phyloP scores from a whole-genome alignment of 2,113 vertebrate species.

The Eurystomus gularis region DNA sequence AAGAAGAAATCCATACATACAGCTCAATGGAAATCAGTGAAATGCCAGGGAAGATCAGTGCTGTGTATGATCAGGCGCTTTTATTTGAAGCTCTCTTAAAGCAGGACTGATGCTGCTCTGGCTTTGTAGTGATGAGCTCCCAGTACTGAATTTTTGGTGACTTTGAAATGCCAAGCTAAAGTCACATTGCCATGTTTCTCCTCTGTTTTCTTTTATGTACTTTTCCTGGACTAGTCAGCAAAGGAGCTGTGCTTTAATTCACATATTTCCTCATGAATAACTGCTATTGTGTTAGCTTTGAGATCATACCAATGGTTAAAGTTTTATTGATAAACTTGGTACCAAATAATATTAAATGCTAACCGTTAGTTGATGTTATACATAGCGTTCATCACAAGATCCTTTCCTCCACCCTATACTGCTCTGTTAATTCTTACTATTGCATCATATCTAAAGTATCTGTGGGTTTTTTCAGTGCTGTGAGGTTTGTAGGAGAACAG shows the following conservation, averaged over 20 bases:
- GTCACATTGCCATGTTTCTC: not conserved
- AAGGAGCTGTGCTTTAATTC: not conserved
- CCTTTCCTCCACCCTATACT: not conserved
- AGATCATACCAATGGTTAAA: not conserved
- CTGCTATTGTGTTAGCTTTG: not conserved
- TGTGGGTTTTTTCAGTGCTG: not conserved
- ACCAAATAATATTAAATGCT: not conserved
- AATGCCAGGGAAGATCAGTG: not conserved
- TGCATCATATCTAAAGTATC: constrained; percentile 12
- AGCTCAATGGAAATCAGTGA: not conserved
- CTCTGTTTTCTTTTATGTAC: not conserved
- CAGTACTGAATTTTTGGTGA: not conserved
- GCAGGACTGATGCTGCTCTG: not conserved
- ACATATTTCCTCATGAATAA: not conserved
- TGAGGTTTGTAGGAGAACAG: not conserved
- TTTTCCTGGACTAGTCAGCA: not conserved
- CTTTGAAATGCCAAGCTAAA: not conserved
- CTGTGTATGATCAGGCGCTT: not conserved
- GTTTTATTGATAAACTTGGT: not conserved
- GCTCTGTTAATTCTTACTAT: not conserved
- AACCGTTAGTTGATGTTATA: not conserved
- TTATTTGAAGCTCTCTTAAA: not conserved
- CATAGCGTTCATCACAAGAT: not conserved
- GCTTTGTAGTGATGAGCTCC: not conserved
- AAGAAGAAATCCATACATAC: not conserved